These are phyloP conservation scores for Apodemia duryi DNA, from an alignment of 2,888 invertebrate genomes.

Conservation along the genomic window DNA sequence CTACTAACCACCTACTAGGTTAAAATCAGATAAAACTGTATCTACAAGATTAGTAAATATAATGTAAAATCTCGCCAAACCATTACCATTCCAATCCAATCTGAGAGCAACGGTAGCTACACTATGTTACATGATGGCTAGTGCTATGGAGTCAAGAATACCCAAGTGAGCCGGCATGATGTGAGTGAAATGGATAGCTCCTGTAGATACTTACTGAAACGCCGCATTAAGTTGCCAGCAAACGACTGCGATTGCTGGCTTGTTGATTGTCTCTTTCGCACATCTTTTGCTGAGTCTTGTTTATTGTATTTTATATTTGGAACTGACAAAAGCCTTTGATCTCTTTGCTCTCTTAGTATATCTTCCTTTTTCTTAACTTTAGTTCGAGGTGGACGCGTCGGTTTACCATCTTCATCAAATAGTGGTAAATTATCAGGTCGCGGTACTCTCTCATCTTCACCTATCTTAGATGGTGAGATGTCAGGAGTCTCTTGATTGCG, in stretches of 20 bases:
- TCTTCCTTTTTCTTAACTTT: slow-evolving; percentile 59
- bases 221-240: slow-evolving; percentile 88
- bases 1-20: slow-evolving; percentile 65
- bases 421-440: slow-evolving; percentile 84
- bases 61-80: slow-evolving; percentile 56
- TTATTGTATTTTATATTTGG: slow-evolving; percentile 84
- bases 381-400: slow-evolving; percentile 70
- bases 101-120: slow-evolving; percentile 51
- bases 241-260: slow-evolving; percentile 76
- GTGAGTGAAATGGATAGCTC: slow-evolving; percentile 41
- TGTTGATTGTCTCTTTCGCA: slow-evolving; percentile 74
- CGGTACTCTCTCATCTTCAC: slow-evolving; percentile 37
- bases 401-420: slow-evolving; percentile 54
- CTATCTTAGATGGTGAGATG: slow-evolving; percentile 42
- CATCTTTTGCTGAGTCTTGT: slow-evolving; percentile 74
- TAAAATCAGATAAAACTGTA: slow-evolving; percentile 48
- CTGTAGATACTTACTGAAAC: slow-evolving; percentile 90
- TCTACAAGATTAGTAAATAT: slow-evolving; percentile 52
- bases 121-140: slow-evolving; percentile 52
- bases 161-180: slow-evolving; percentile 41
- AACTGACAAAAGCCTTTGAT: slow-evolving; percentile 86
- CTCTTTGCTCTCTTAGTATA: slow-evolving; percentile 54
- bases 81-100: slow-evolving; percentile 64
- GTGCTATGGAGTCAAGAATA: slow-evolving; percentile 41
- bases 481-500: slow-evolving; percentile 39